These are phyloP conservation scores for Copidosoma aretas DNA, from an alignment of 2,888 invertebrate species.

Conservation along the genomic window DNA sequence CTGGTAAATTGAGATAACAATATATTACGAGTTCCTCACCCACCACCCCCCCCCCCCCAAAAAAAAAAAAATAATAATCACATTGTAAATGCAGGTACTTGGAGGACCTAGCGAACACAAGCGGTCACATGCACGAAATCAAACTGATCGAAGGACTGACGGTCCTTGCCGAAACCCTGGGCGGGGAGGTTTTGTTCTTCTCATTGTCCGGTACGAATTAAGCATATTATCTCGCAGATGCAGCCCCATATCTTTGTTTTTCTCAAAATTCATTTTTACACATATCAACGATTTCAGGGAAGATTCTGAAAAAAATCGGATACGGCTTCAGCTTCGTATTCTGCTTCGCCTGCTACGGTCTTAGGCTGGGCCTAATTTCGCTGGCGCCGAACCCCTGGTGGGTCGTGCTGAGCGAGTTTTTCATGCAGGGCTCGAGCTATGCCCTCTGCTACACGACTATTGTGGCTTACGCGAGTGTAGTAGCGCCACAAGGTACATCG, in stretches of 20 bases:
- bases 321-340: conserved; percentile 80
- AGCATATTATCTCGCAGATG: conserved; percentile 42
- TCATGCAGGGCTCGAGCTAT: conserved; percentile 87
- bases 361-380: conserved; percentile 79
- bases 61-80: conserved; percentile 7
- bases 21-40: too few species aligned
- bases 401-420: conserved; percentile 78
- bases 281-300: conserved; percentile 64
- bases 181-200: conserved; percentile 81
- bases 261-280: too few species aligned
- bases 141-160: conserved; percentile 82
- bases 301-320: conserved; percentile 79
- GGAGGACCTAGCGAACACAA: conserved; percentile 75
- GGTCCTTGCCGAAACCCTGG: conserved; percentile 79
- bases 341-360: conserved; percentile 77
- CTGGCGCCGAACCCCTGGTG: conserved; percentile 82
- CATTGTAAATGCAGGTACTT: conserved; percentile 69
- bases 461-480: conserved; percentile 69
- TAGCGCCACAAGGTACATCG: conserved; percentile 74
- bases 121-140: conserved; percentile 70
- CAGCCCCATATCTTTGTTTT: too few species aligned
- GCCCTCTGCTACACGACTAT: conserved; percentile 85
- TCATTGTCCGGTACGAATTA: conserved; percentile 68
- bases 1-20: conserved; percentile 66
- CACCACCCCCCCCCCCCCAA: too few species aligned